Evolutionary conservation across 2,113 vertebrate genomes (phyloP).

Genomic region (Hipposideros armiger): DNA sequence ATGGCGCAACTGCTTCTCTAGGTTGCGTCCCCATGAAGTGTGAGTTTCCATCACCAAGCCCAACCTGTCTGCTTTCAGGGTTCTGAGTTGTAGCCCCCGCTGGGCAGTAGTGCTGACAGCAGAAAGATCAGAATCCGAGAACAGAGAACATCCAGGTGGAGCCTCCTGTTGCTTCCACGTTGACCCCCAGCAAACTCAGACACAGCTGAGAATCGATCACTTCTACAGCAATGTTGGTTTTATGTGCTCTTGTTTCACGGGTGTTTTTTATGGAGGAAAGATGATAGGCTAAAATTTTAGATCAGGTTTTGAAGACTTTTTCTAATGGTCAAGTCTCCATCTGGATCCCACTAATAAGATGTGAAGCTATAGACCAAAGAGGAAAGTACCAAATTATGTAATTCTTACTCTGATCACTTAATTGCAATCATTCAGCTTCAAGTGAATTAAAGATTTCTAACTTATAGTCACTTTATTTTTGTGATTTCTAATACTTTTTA

Average conservation of each 20-base stretch:
- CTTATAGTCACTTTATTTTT: not conserved
- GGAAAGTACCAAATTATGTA: slow-evolving; percentile 1
- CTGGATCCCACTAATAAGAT: slow-evolving; percentile 3
- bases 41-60: not conserved
- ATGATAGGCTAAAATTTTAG: not conserved
- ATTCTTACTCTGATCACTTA: slow-evolving; percentile 12
- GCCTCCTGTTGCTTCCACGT: accelerated
- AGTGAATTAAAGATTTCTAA: slow-evolving; percentile 35
- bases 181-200: not conserved
- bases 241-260: not conserved
- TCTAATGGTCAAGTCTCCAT: not conserved
- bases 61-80: not conserved
- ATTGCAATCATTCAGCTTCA: slow-evolving; percentile 8
- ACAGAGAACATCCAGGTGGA: no score
- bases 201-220: not conserved
- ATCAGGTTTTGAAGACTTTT: not conserved
- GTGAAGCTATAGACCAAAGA: not conserved
- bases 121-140: not conserved
- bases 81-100: not conserved
- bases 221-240: not conserved
- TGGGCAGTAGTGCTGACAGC: not conserved
- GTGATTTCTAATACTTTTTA: slow-evolving; percentile 40
- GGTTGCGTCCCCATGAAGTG: accelerated
- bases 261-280: not conserved
- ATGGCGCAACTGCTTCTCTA: not conserved